phyloP scores from a whole-genome alignment of 2,888 invertebrate genomes.

The Phalera bucephala region DNA sequence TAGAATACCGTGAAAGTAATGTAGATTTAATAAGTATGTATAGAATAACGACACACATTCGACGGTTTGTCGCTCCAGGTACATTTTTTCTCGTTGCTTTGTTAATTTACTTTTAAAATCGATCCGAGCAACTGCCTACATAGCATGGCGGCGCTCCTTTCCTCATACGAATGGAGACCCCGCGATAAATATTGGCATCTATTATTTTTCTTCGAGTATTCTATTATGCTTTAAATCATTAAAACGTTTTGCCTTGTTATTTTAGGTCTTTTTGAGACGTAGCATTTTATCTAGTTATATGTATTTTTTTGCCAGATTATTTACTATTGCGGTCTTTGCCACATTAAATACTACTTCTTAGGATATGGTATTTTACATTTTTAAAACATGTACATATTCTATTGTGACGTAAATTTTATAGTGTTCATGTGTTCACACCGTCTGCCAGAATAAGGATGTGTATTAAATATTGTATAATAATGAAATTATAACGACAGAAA shows the following conservation, averaged over 20 bases:
- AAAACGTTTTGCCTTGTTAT: constrained; percentile 40
- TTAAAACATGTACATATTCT: constrained; percentile 45
- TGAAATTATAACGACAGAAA: constrained; percentile 29
- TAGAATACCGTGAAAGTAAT: constrained; percentile 69
- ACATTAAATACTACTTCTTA: constrained; percentile 49
- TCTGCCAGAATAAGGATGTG: constrained; percentile 45
- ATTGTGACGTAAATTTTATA: constrained; percentile 48
- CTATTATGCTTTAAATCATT: constrained; percentile 38
- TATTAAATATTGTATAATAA: constrained; percentile 45
- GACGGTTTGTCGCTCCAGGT: constrained; percentile 57
- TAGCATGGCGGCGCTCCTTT: too few relatives aligned
- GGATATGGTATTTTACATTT: constrained; percentile 38
- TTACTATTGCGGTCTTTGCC: constrained; percentile 58
- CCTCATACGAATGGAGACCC: too few relatives aligned
- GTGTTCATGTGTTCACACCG: constrained; percentile 58
- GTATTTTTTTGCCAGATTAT: constrained; percentile 48
- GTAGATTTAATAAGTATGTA: constrained; percentile 62
- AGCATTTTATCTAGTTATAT: constrained; percentile 51
- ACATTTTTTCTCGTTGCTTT: constrained; percentile 49
- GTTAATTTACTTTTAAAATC: constrained; percentile 26
- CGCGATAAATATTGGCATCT: constrained; percentile 50
- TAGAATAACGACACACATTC: constrained; percentile 60
- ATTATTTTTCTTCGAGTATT: constrained; percentile 37
- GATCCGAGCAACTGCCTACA: constrained; percentile 25
- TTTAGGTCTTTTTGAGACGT: constrained; percentile 54